Evolutionary conservation across 1,140 invertebrate species (phyloP).

Genomic region (Aradophagus sp.): DNA sequence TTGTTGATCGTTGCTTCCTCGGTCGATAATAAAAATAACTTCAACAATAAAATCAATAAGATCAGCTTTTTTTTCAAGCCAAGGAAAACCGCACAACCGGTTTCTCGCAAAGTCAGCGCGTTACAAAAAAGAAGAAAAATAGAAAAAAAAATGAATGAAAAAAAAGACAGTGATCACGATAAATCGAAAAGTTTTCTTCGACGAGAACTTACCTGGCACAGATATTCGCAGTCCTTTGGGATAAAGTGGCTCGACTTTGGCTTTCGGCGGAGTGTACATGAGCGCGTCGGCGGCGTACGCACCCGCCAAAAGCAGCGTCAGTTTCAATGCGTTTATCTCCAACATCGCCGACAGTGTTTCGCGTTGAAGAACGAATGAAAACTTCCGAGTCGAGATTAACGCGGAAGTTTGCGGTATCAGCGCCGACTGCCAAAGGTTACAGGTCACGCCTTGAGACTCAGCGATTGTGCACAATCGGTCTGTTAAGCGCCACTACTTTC

Average conservation of each 20-base stretch:
- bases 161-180: neutral
- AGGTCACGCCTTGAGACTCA: slow-evolving; percentile 20
- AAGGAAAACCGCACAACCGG: slow-evolving; percentile 18
- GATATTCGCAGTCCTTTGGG: slow-evolving; percentile 40
- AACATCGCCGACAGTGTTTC: too few species aligned
- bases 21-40: neutral
- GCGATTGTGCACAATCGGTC: slow-evolving; percentile 7
- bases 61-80: slow-evolving; percentile 2
- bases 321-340: too few species aligned
- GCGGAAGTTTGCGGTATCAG: neutral
- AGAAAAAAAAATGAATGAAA: too few species aligned
- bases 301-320: too few species aligned
- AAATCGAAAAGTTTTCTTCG: slow-evolving; percentile 11
- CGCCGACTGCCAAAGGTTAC: slow-evolving; percentile 19
- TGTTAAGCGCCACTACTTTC: slow-evolving; percentile 16
- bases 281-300: too few species aligned
- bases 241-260: slow-evolving; percentile 45
- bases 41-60: slow-evolving; percentile 3
- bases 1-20: too few species aligned
- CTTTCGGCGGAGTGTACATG: slow-evolving; percentile 26
- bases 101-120: slow-evolving; percentile 1
- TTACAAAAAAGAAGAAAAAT: neutral
- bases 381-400: too few species aligned
- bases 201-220: slow-evolving; percentile 36
- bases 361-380: too few species aligned